Conservation (phyloP, 2,113 vertebrate genomes). For the Psittacula cyanocephala region DNA sequence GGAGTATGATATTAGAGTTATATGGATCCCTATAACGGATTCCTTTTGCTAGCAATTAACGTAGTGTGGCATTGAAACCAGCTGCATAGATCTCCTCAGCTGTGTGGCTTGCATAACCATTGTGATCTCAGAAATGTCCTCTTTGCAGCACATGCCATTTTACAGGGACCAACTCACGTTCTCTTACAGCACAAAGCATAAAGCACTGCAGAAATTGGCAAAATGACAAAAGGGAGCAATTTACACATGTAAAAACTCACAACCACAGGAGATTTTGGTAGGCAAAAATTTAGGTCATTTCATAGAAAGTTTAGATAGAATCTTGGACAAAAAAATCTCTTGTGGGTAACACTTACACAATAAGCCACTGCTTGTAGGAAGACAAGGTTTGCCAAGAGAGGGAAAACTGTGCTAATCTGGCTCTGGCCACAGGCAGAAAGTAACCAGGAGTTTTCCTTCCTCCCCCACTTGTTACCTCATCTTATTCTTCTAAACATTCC, state of each 20-base stretch:
- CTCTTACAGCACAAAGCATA: not conserved
- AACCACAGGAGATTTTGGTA: not conserved
- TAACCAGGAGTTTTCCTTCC: not conserved
- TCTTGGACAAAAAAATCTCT: not conserved
- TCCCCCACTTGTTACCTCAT: not conserved
- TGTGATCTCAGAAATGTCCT: not conserved
- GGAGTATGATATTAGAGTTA: not conserved
- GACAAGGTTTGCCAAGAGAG: not conserved
- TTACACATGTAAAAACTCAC: not conserved
- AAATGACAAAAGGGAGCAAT: accelerated
- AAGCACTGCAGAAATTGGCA: not conserved
- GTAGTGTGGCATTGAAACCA: not conserved
- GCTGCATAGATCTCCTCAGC: not conserved
- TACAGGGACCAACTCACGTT: not conserved
- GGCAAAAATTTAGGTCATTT: not conserved
- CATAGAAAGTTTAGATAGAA: not conserved
- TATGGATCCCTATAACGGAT: not conserved
- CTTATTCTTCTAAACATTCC: not conserved
- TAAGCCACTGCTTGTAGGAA: not conserved
- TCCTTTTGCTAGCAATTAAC: not conserved
- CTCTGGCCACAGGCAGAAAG: not conserved
- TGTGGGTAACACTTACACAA: not conserved
- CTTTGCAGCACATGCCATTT: not conserved
- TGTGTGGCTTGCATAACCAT: accelerated
- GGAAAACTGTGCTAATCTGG: not conserved